Conservation (phyloP, 2,113 vertebrate species). For the Mobula birostris region DNA sequence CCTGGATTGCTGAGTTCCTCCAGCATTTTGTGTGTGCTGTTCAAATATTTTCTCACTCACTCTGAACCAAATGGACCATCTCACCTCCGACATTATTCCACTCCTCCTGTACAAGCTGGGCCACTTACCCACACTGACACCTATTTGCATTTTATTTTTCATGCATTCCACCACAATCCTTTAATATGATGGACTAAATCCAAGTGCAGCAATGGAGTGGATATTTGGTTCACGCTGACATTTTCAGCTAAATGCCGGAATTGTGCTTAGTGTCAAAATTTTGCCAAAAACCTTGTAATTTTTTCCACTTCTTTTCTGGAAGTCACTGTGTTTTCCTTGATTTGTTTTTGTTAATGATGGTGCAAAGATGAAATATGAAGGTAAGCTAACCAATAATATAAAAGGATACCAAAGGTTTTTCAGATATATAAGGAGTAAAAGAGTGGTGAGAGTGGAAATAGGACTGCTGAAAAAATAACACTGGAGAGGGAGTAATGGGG, state of each 20-base stretch:
- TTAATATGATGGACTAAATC: not conserved
- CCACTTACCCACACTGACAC: not conserved
- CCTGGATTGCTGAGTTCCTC: too few relatives aligned
- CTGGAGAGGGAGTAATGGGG: too few relatives aligned
- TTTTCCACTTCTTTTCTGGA: not conserved
- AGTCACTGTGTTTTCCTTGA: not conserved
- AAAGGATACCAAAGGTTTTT: too few relatives aligned
- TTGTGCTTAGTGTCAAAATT: not conserved
- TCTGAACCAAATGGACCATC: not conserved
- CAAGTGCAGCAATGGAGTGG: not conserved
- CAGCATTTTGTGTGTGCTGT: too few relatives aligned
- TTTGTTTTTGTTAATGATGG: not conserved
- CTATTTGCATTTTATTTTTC: not conserved
- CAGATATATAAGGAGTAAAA: too few relatives aligned
- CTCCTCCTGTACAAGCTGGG: not conserved
- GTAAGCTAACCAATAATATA: too few relatives aligned
- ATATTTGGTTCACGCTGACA: not conserved
- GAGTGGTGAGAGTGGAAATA: too few relatives aligned
- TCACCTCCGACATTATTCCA: not conserved
- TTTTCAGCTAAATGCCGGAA: not conserved
- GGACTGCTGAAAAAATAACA: too few relatives aligned
- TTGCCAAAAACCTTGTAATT: not conserved
- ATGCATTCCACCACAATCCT: not conserved
- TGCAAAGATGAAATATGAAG: too few relatives aligned
- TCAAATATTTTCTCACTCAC: not conserved